These are phyloP conservation scores for Aurelia aurita complex sp. Pacific DNA, from an alignment of 30 jellyfish, hydroid and myxozoan species.

Conservation along the genomic window DNA sequence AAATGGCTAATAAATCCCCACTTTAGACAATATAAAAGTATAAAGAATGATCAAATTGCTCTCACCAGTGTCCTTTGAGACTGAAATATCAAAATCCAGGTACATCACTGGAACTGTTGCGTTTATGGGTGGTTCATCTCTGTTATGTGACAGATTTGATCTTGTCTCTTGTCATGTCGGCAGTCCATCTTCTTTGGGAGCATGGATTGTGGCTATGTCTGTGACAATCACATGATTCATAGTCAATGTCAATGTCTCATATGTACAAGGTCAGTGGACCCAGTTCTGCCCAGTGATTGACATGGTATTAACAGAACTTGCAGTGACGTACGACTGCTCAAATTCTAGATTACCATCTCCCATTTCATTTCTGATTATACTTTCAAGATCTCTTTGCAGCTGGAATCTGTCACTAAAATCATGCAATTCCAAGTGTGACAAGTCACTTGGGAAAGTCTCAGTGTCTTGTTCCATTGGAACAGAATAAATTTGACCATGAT, in stretches of 20 bases:
- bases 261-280: constrained; percentile 60
- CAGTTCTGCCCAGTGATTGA: constrained; percentile 81
- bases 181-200: constrained; percentile 5
- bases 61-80: constrained; percentile 44
- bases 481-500: constrained; percentile 24
- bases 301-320: constrained; percentile 50
- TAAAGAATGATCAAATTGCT: constrained; percentile 31
- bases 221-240: constrained; percentile 9
- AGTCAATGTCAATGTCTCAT: background rate
- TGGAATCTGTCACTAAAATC: constrained; percentile 92
- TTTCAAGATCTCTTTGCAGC: constrained; percentile 91
- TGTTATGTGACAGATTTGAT: background rate
- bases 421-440: constrained; percentile 87
- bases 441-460: constrained; percentile 90
- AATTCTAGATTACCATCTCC: constrained; percentile 82
- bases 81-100: background rate
- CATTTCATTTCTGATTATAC: constrained; percentile 86
- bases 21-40: constrained; percentile 34
- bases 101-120: background rate
- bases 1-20: constrained; percentile 58
- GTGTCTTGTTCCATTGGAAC: constrained; percentile 67
- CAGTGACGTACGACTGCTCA: constrained; percentile 43
- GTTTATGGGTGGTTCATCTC: constrained; percentile 1
- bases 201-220: background rate
- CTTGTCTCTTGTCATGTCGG: background rate